Conservation (phyloP, 1,140 invertebrate species). For the Fragariocoptes setiger region DNA sequence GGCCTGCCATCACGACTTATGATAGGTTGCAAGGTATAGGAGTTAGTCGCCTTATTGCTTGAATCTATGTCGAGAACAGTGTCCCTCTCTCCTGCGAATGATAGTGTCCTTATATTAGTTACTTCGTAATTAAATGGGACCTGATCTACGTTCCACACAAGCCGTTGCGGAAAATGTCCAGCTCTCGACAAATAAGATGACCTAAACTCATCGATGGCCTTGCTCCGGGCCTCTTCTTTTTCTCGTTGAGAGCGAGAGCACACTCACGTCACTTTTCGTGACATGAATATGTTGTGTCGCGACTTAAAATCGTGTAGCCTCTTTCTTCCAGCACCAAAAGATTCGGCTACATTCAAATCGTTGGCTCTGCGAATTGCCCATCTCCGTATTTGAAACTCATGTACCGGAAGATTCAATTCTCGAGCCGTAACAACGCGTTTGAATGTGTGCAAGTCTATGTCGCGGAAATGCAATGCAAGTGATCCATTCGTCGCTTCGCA, state of each 20-base stretch:
- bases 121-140: background rate
- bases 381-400: background rate
- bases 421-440: no score
- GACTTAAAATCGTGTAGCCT: background rate
- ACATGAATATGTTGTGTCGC: background rate
- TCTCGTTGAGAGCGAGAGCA: background rate
- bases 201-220: background rate
- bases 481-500: no score
- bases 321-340: background rate
- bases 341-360: background rate
- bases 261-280: background rate
- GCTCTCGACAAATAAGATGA: background rate
- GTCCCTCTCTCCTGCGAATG: background rate
- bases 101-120: background rate
- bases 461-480: no score
- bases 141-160: background rate
- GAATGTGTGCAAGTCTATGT: no score
- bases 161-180: background rate
- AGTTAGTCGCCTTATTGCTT: background rate
- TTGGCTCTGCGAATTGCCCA: background rate
- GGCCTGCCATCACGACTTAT: background rate
- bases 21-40: background rate
- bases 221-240: background rate
- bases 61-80: background rate
- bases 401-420: no score